phyloP scores from a whole-genome alignment of 2,888 invertebrate species.

The Neoitamus cyanurus region DNA sequence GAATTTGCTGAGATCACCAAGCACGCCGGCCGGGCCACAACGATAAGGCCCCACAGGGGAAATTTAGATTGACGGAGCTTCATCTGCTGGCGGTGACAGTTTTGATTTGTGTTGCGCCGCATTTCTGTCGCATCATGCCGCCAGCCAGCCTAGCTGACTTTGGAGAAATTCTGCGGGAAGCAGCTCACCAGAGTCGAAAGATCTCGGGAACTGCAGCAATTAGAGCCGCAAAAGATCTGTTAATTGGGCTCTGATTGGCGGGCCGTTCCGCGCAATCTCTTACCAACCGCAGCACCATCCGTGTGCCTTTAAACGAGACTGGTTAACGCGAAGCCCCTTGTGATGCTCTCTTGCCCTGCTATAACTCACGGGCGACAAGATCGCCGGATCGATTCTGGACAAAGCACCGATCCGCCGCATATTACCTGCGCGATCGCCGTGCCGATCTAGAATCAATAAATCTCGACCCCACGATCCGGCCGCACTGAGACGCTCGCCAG shows the following conservation, averaged over 20 bases:
- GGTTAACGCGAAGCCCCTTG: not conserved
- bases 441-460: slow-evolving; percentile 37
- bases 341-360: slow-evolving; percentile 20
- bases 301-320: not conserved
- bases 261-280: not conserved
- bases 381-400: slow-evolving; percentile 11
- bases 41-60: not conserved
- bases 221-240: slow-evolving; percentile 32
- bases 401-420: slow-evolving; percentile 11
- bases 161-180: not conserved
- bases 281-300: not conserved
- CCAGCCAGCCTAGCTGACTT: not conserved
- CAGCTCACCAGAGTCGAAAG: not conserved
- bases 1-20: slow-evolving; percentile 26
- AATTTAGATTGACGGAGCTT: slow-evolving; percentile 1
- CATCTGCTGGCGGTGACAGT: slow-evolving; percentile 10
- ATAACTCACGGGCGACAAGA: slow-evolving; percentile 30
- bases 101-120: slow-evolving; percentile 26
- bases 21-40: too few relatives aligned
- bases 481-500: not conserved
- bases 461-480: not conserved
- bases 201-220: slow-evolving; percentile 29
- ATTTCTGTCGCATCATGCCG: slow-evolving; percentile 6
- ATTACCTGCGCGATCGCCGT: slow-evolving; percentile 16
- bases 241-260: slow-evolving; percentile 28